phyloP scores from a whole-genome alignment of 2,113 vertebrate genomes.

The Pristiophorus japonicus region DNA sequence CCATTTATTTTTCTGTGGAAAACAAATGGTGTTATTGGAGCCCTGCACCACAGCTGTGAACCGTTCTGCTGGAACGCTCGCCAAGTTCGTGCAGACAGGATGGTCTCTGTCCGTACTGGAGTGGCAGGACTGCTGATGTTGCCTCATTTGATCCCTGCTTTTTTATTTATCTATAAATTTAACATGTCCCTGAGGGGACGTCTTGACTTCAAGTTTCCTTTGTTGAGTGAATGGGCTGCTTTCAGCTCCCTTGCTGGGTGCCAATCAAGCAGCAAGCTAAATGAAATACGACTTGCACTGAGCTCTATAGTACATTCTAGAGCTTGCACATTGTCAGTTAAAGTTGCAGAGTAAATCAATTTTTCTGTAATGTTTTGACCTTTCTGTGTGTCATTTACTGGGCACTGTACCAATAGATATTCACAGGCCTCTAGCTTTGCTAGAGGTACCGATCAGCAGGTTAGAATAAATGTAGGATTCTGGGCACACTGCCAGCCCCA shows the following conservation, averaged over 20 bases:
- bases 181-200: constrained; percentile 46
- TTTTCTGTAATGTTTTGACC: constrained; percentile 66
- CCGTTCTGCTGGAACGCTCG: constrained; percentile 50
- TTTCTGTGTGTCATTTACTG: constrained; percentile 75
- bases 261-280: constrained; percentile 44
- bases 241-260: constrained; percentile 40
- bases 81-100: constrained; percentile 51
- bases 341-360: constrained; percentile 62
- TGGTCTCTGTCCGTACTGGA: constrained; percentile 47
- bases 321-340: constrained; percentile 63
- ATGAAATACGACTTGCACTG: constrained; percentile 41
- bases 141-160: constrained; percentile 48
- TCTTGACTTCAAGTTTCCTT: constrained; percentile 45
- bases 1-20: constrained; percentile 51
- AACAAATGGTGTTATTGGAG: constrained; percentile 57
- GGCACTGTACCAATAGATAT: constrained; percentile 67
- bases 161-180: constrained; percentile 54
- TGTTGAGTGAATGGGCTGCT: constrained; percentile 43
- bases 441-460: constrained; percentile 53
- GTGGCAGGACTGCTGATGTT: constrained; percentile 55
- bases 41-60: constrained; percentile 55
- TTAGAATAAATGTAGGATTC: constrained; percentile 59
- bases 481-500: constrained; percentile 62
- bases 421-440: constrained; percentile 59
- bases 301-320: constrained; percentile 21